A percentile compares a stretch with the other conserved stretches of the same genome.
phyloP scores from a whole-genome alignment of 1,140 invertebrate genomes.

The Cotesia typhae region DNA sequence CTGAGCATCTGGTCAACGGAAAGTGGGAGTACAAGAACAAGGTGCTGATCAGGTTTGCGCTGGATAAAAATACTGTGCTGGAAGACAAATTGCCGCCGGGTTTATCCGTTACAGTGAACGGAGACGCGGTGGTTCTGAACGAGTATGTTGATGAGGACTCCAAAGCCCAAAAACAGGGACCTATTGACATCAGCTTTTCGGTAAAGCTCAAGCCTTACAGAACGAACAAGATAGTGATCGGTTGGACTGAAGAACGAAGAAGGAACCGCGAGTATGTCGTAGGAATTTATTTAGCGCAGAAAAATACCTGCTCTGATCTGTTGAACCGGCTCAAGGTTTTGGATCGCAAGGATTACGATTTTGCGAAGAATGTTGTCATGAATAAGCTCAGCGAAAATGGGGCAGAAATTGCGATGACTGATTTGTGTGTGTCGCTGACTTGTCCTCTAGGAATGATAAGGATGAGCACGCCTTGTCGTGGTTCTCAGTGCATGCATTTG shows the following conservation, averaged over 20 bases:
- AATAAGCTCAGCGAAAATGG: constrained; percentile 94
- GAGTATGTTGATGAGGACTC: constrained; percentile 83
- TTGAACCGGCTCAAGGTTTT: constrained; percentile 84
- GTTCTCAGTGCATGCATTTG: constrained; percentile 90
- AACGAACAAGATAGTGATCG: constrained; percentile 82
- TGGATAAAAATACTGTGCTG: constrained; percentile 91
- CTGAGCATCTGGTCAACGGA: constrained; percentile 74
- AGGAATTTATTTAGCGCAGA: constrained; percentile 86
- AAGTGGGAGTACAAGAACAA: constrained; percentile 83
- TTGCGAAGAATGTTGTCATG: constrained; percentile 88
- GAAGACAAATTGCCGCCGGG: constrained; percentile 96
- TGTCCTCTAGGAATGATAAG: constrained; percentile 95
- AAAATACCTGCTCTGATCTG: constrained; percentile 84
- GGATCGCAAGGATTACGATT: constrained; percentile 87
- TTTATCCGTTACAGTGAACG: constrained; percentile 94
- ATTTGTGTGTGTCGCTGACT: constrained; percentile 87
- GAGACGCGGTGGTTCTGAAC: constrained; percentile 89
- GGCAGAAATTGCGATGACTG: constrained; percentile 94
- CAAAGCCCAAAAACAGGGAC: constrained; percentile 89
- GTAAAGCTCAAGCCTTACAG: constrained; percentile 90
- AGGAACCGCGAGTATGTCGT: constrained; percentile 77
- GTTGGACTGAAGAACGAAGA: constrained; percentile 90
- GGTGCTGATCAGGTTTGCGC: constrained; percentile 89
- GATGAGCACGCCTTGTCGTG: constrained; percentile 89
- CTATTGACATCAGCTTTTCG: constrained; percentile 93